Evolutionary conservation across 2,888 invertebrate species (phyloP), one percentile per base, ranked within the genome.

Genomic region (Orgyia antiqua): DNA sequence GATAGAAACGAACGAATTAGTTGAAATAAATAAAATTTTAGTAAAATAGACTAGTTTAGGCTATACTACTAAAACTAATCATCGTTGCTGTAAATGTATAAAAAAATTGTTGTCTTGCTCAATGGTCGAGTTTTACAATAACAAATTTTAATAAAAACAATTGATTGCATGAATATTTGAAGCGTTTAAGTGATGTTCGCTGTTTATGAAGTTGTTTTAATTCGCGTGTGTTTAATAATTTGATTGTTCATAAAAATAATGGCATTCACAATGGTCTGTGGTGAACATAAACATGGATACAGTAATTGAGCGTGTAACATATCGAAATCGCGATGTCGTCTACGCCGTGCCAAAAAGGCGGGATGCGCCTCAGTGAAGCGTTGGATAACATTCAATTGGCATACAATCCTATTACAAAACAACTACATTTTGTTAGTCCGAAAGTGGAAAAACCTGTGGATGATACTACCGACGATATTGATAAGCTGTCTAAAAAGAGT

Each of bases 391-490:
- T 93, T 83, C 91, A 92, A 45, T 73, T 93, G 42, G 91, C 92
- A 2, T 93, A 93, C 72, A 92, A 91, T 66, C 93, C 93, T 8
- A 87, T 91, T 27, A 93, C 92, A 12, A 93, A 91, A 64, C 91
- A 92, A 54, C 71, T 92, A 41, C 92, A 92, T 70, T 88, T 91
- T 27, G 87, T 90, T 38, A 86, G 80, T 45, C 80, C 83, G 1
- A 82, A 77, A 55, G 62, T 70, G 2, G 76, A 75, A 32, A 83
- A 80, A 51, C 58, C 62, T 7, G 35, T 56, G 4, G 72, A 69
- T 24, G 75, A 79, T 19, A 62, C 56, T 7, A 27, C 53, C 2
- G 84, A 83, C 34, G 83, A 84, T 9, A 51, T 78, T 27, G 87
- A 87, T 40, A 75, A 82, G 38, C 56, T 87, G 33, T 86, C 86